Evolutionary conservation across 2,113 vertebrate species (phyloP).

Genomic region (Phrynosoma platyrhinos): DNA sequence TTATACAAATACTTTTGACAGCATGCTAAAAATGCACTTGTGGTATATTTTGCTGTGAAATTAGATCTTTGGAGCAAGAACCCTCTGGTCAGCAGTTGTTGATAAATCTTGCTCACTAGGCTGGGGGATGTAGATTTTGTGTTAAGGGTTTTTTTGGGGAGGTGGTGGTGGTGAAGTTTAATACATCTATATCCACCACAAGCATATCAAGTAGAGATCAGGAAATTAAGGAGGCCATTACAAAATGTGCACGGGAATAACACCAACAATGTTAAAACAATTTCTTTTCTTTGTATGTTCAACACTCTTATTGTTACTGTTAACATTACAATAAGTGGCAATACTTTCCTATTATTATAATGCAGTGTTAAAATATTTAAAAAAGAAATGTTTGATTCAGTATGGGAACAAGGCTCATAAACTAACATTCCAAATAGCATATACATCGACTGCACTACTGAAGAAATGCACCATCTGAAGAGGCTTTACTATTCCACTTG

Average conservation of each 20-base stretch:
- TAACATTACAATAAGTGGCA: background rate
- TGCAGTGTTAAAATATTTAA: background rate
- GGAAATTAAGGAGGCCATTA: conserved; percentile 29
- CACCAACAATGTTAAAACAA: background rate
- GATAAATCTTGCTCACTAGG: conserved; percentile 20
- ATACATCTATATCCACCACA: conserved; percentile 24
- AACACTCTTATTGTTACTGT: background rate
- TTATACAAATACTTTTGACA: conserved; percentile 25
- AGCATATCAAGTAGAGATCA: conserved; percentile 19
- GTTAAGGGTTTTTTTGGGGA: background rate
- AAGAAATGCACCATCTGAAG: conserved; percentile 51
- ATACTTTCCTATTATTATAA: accelerated
- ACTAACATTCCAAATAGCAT: conserved; percentile 16
- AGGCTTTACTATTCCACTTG: conserved; percentile 50
- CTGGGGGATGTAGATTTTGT: conserved; percentile 47
- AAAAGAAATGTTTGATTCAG: conserved; percentile 9
- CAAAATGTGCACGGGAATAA: conserved; percentile 4
- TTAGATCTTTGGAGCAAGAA: conserved; percentile 59
- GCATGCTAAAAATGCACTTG: conserved; percentile 33
- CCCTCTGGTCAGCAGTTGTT: conserved; percentile 47
- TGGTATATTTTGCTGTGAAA: conserved; percentile 62
- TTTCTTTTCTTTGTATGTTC: background rate
- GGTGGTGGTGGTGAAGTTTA: background rate
- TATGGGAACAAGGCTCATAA: background rate
- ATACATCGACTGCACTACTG: conserved; percentile 21